phyloP scores from a whole-genome alignment of 2,888 invertebrate species.

The Andrena bucephala region DNA sequence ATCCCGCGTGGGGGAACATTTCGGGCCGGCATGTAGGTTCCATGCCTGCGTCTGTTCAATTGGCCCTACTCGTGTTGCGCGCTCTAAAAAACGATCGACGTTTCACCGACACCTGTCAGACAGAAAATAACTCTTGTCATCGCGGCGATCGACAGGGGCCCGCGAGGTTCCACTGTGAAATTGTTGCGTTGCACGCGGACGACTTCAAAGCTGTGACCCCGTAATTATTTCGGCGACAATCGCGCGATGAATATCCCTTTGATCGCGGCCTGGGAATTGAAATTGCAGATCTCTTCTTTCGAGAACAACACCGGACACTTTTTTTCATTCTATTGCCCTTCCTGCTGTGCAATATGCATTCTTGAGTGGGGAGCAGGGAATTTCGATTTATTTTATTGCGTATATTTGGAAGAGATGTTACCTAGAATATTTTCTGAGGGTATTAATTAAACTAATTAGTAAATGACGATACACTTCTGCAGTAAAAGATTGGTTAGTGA shows the following conservation, averaged over 20 bases:
- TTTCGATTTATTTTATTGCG: too few relatives aligned
- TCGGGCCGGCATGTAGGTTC: slow-evolving; percentile 48
- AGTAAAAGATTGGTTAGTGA: too few relatives aligned
- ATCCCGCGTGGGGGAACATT: slow-evolving; percentile 40
- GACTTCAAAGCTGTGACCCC: slow-evolving; percentile 29
- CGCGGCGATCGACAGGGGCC: slow-evolving; percentile 58
- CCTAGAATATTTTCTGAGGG: too few relatives aligned
- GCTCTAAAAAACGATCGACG: slow-evolving; percentile 66
- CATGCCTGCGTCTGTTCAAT: slow-evolving; percentile 62
- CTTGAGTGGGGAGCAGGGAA: too few relatives aligned
- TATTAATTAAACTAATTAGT: too few relatives aligned
- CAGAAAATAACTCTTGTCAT: slow-evolving; percentile 72
- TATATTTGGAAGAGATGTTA: too few relatives aligned
- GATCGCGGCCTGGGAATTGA: slow-evolving; percentile 16
- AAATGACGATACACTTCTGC: too few relatives aligned
- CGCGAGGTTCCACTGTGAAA: slow-evolving; percentile 38
- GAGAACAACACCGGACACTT: background rate
- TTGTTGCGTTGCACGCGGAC: slow-evolving; percentile 31
- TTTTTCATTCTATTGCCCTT: background rate
- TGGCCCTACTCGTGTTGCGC: slow-evolving; percentile 60
- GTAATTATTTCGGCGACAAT: slow-evolving; percentile 22
- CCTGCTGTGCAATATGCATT: background rate
- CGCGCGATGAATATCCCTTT: slow-evolving; percentile 24
- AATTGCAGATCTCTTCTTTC: background rate
- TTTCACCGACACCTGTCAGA: slow-evolving; percentile 71